Base-by-base conservation (phyloP, 2,888 invertebrate species). In the Hypolimnas misippus region DNA sequence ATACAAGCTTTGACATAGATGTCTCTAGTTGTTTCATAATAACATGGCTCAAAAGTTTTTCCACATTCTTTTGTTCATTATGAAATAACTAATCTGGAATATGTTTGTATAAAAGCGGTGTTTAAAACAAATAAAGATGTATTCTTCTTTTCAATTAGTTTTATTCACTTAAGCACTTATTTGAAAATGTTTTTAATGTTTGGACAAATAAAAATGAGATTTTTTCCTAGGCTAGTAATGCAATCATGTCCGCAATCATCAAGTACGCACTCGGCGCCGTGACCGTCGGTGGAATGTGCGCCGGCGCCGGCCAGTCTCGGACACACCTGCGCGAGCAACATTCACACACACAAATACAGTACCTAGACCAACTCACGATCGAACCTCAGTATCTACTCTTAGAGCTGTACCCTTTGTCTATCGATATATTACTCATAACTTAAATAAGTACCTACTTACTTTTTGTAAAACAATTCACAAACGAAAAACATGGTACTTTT, bases 251-350 rank as follows among this genome's bases (percentile, higher is more conserved):
- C 62, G 69, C 72, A 71, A 76, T 77, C 72, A 73, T 77, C 76
- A 78, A 78, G 78, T 78, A 77, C 72, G 73, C 71, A 67, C 66
- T 66, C 71, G 72, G 71, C 73, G 76, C 70, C 76, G 82, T 83
- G 86, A 92, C 92, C 92, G 89, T 81, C 83, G 80, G 77, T 78
- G 93, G 93, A 94, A 94, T 94, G 93, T 85, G 89, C 88, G 86
- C 84, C 89, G 93, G 93, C 94, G 94, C 93, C 94, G 92, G 79
- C 86, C 81, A 93, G 94, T 94, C 94, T 94, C 90, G 79, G 87
- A 86, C 93, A 93, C 94, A 94, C 93, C 93, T 94, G 94, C 93
- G 72, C 77, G 65, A 76, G 71, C 79, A 81, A 78, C 63, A 65
- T 67, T 67, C 58, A 70, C 74, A 68, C 75, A 76, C 68, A 67